phyloP scores from a whole-genome alignment of 2,113 vertebrate genomes.

The Corapipo altera region DNA sequence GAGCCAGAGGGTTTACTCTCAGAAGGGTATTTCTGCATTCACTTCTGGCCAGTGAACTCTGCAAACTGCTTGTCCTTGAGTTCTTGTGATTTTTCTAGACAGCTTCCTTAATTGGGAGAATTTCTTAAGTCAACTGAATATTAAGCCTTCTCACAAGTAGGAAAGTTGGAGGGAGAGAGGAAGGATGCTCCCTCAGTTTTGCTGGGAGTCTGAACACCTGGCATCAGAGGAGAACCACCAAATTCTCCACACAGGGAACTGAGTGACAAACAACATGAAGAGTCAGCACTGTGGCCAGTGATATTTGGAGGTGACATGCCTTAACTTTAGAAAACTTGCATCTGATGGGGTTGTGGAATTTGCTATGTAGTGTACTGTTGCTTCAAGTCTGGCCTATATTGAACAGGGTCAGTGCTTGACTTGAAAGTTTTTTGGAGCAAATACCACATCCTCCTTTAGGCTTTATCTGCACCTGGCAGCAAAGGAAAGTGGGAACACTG shows the following conservation, averaged over 20 bases:
- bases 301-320: neutral
- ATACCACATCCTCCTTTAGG: neutral
- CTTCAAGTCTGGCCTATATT: neutral
- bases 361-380: neutral
- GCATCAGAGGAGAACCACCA: neutral
- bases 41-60: neutral
- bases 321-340: neutral
- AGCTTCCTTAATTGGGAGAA: neutral
- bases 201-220: neutral
- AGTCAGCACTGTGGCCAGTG: neutral
- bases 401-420: neutral
- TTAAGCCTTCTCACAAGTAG: neutral
- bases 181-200: neutral
- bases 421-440: neutral
- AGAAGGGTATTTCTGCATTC: neutral
- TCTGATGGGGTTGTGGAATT: rapidly evolving
- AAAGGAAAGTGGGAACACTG: neutral
- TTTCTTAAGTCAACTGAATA: neutral
- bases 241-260: neutral
- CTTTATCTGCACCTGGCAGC: neutral
- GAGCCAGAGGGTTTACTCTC: neutral
- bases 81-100: neutral
- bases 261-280: neutral
- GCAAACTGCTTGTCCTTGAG: neutral
- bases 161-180: neutral